Base-by-base conservation (phyloP, 2,888 invertebrate genomes). In the Agriopis aurantiaria region DNA sequence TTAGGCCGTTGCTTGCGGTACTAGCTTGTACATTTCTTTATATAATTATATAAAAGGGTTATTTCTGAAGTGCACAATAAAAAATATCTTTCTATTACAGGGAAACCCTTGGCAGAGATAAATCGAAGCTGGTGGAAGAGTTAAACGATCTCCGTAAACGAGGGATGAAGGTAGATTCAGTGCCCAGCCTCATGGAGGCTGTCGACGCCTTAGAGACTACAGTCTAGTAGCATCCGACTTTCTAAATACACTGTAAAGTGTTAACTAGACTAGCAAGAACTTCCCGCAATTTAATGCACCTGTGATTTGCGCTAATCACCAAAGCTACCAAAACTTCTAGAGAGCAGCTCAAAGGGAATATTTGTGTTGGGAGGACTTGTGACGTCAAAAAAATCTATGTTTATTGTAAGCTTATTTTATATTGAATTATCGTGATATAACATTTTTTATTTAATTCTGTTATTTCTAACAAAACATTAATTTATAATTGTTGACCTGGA, bases 111-210 rank as follows among this genome's bases (percentile, higher is more conserved):
- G 96, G 96, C 9, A 93, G 95, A 74, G 96, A 97, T 80, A 96
- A 95, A 76, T 89, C 95, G 41, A 92, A 92, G 61, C 88, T 97
- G 58, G 95, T 96, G 52, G 95, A 95, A 69, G 95, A 96, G 74
- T 83, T 97, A 68, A 92, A 94, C 59, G 95, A 95, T 70, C 95
- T 97, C 76, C 95, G 95, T 68, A 95, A 94, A 77, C 95, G 95
- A 81, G 97, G 97, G n/a, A 95, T 97, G 86, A 96, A 95, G 79
- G 95, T 96, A 3, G 95, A 95, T 72, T 95, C 95, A 12, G 91
- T 91, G 69, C 92, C 93, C n/a, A 94, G 94, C 73, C 91, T 97
- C 1, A 94, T 96, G 88, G 96, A 96, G 74, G 96, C 96, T n/a
- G 95, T 97, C 40, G 95, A 96, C 76, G 89, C 88, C 64, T 87